Percentiles rank a stretch among this genome's conserved stretches.
phyloP scores from a whole-genome alignment of 1,140 invertebrate species.

The Penaeus indicus region DNA sequence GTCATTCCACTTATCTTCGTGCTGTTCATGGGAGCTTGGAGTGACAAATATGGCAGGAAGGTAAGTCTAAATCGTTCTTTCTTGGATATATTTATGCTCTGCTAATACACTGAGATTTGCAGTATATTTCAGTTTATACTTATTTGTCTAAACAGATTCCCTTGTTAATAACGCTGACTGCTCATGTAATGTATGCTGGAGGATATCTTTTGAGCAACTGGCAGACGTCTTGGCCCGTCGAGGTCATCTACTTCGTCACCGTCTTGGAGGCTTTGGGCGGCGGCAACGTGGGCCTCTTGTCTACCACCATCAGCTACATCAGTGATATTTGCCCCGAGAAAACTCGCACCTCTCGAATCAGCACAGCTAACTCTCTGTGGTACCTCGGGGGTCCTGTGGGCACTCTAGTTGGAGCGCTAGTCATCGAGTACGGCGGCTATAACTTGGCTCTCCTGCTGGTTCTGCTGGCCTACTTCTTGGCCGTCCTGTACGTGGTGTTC shows the following conservation, averaged over 20 bases:
- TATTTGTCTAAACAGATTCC: constrained; percentile 38
- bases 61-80: background rate
- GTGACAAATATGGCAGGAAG: constrained; percentile 54
- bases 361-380: constrained; percentile 60
- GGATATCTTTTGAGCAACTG: constrained; percentile 56
- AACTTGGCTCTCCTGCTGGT: constrained; percentile 50
- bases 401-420: constrained; percentile 43
- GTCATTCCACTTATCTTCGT: constrained; percentile 48
- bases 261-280: constrained; percentile 58
- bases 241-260: constrained; percentile 49
- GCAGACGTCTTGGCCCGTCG: constrained; percentile 50
- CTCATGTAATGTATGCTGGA: constrained; percentile 43
- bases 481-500: constrained; percentile 49
- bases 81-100: background rate
- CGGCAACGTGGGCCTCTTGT: constrained; percentile 49
- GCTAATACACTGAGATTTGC: background rate
- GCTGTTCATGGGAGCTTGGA: constrained; percentile 60
- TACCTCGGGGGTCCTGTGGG: constrained; percentile 58
- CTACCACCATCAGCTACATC: constrained; percentile 58
- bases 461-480: constrained; percentile 41
- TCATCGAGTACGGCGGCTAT: constrained; percentile 53
- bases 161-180: constrained; percentile 42
- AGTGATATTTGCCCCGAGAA: constrained; percentile 55
- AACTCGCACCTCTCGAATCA: constrained; percentile 45
- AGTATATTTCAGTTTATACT: background rate